A percentile compares a stretch with the other conserved stretches of the same genome.
Evolutionary conservation across 2,888 invertebrate species (phyloP).

Genomic region (Loripinus fragilis): DNA sequence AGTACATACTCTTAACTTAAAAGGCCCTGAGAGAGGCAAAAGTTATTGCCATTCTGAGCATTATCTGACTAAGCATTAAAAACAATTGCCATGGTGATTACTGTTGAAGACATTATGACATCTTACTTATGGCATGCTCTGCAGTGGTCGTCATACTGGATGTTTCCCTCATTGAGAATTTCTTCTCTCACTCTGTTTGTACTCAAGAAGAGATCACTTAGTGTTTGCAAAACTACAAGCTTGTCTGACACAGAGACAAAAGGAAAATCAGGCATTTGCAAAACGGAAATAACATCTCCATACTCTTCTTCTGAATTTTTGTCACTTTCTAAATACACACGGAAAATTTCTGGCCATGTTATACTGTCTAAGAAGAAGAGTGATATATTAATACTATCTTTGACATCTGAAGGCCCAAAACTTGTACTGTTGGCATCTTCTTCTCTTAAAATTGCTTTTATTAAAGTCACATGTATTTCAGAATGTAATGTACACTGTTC

Average conservation of each 20-base stretch:
- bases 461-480: constrained; percentile 96
- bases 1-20: no score
- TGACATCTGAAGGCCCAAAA: constrained; percentile 98
- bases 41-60: no score
- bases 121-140: constrained; percentile 82
- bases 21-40: no score
- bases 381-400: constrained; percentile 97
- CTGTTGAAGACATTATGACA: no score
- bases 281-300: constrained; percentile 72
- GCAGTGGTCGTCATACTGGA: constrained; percentile 84
- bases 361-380: constrained; percentile 96
- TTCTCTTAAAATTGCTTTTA: constrained; percentile 88
- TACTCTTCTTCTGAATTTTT: constrained; percentile 87
- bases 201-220: constrained; percentile 97
- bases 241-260: constrained; percentile 79
- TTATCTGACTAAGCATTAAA: no score
- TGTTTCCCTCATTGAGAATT: constrained; percentile 93
- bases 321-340: constrained; percentile 95
- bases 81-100: no score
- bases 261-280: constrained; percentile 79
- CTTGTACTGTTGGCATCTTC: constrained; percentile 87
- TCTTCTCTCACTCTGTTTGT: constrained; percentile 97
- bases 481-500: constrained; percentile 96
- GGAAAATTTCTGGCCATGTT: constrained; percentile 97
- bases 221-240: constrained; percentile 88